Evolutionary conservation across 2,888 invertebrate species (phyloP), one percentile per base, ranked within the genome.

Genomic region (Pyrgus malvae): DNA sequence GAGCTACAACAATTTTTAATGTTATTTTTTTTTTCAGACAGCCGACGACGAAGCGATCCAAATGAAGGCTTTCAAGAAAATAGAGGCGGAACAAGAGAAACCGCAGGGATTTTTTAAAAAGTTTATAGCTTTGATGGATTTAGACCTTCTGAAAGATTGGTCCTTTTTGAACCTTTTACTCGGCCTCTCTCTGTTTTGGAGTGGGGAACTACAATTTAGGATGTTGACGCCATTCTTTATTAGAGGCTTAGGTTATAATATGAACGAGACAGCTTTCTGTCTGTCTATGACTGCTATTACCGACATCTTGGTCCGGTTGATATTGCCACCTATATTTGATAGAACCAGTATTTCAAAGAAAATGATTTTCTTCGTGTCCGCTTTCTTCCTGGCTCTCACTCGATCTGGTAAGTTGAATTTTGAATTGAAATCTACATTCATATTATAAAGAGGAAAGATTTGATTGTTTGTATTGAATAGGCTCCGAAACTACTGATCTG

Each of bases 291-390:
- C 94, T 25, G 95, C 95, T 6, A 92, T 94, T 21, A 93, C 94
- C 8, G 95, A 95, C 74, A 93, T 95, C 58, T 80, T 94, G 44
- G 95, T 95, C 17, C 91, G 95, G 59, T 85, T 95, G 64, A 91
- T 94, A 29, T 77, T 95, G 64, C 95, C 95, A 21, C 94, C 95
- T 11, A 91, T 95, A 65, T 95, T 94, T 70, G 95, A 95, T 74
- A 91, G 93, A 53, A 91, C 91, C 29, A 89, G 86, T 37, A 92
- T 94, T 62, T 92, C 93, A 14, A 95, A 94, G 79, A 92, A 95
- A 69, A 92, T 93, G 68, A 91, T 95, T 27, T 95, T 95, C 73
- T 93, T 95, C 76, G 67, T 93, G n/a, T 94, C 93, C 4, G 92
- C 94, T 9, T 92, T 95, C 69, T 91, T 94, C 70, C 91, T 95